Base-by-base conservation (phyloP, 2,888 invertebrate genomes). In the Eretmocerus hayati region DNA sequence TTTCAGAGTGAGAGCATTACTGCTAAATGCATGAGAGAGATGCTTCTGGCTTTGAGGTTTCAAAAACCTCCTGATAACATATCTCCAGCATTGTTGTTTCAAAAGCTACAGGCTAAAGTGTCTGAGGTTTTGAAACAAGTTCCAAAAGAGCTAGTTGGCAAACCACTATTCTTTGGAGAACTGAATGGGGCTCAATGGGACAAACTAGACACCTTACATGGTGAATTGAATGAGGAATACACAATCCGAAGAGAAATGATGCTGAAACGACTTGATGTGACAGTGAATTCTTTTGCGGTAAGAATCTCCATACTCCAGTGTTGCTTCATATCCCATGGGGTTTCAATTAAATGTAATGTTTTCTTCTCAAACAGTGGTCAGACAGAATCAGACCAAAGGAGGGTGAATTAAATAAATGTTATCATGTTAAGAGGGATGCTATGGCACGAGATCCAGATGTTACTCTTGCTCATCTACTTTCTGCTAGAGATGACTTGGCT, bases 211-310 rank as follows among this genome's bases (percentile, higher is more conserved):
- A 74, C 75, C 5, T 71, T 84, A 1, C 87, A 88, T 62, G 73
- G 78, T 1, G 84, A 88, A 53, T 77, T 96, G 65, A 80, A 81
- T 46, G 77, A 81, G 13, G 96, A 97, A 63, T 97, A 93, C 65
- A 78, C 80, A 58, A 75, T 88, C 51, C 75, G 96, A 41, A 75
- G 92, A 48, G 87, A 92, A 66, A 90, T 92, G 75, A 77, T 97
- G 55, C 74, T 96, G 5, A 92, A 92, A 42, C 78, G 97, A 41
- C 74, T 97, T 30, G 96, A 97, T 70, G 94, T 95, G 51, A 99
- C 97, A 0, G 83, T 97, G 61, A 91, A 94, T 71, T 96, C 96
- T 45, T 99, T 97, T 72, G 84, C 92, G 80, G 91, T 87, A 66
- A 59, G 55, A 53, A n/a, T n/a, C n/a, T n/a, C n/a, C n/a, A 19